Base-by-base conservation (phyloP, 2,113 vertebrate genomes). In the Periophthalmodon schlosseri region DNA sequence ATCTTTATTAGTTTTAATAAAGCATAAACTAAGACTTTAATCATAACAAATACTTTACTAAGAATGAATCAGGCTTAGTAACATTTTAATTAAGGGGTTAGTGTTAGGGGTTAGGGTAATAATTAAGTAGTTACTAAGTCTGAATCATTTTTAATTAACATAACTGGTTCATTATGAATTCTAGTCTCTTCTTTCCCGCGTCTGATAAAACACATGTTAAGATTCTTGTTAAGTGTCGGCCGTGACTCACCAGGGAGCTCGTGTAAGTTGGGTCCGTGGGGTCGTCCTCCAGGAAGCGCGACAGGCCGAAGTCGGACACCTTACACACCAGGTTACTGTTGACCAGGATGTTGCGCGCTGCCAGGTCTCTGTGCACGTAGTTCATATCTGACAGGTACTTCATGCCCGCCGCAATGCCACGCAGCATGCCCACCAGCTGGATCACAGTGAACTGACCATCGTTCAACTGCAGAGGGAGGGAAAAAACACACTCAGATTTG, bases 271-370 rank as follows among this genome's bases (percentile, higher is more conserved):
- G 97, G 72, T 99, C 97, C 0, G 95, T 92, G 0, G 97, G 90
- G 83, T 99, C 97, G 0, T 99, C 97, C 85, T 99, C 97, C 64
- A 99, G 91, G 88, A 98, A 98, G 56, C 97, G 95, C 1, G 97
- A 99, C 52, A 99, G 95, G 69, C 97, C 97, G 0, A 99, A 99
- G 91, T 99, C 97, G 0, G 97, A 99, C 77, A 99, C 97, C 86
- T 99, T 99, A 92, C 97, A 99, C 87, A 99, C 96, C 81, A 99
- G 91, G 87, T 99, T 99, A 89, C 97, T 98, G 91, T 99, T 99
- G 87, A 99, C 97, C 23, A 99, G 91, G 86, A 99, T 98, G 89
- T 99, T 99, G 24, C 97, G 95, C 56, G 97, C 97, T 5, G 97
- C 97, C 82, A 99, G 88, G 91, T 99, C 97, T 0, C 97, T 94